Evolutionary conservation across 2,888 invertebrate genomes (phyloP).

Genomic region (Acronicta leporina): DNA sequence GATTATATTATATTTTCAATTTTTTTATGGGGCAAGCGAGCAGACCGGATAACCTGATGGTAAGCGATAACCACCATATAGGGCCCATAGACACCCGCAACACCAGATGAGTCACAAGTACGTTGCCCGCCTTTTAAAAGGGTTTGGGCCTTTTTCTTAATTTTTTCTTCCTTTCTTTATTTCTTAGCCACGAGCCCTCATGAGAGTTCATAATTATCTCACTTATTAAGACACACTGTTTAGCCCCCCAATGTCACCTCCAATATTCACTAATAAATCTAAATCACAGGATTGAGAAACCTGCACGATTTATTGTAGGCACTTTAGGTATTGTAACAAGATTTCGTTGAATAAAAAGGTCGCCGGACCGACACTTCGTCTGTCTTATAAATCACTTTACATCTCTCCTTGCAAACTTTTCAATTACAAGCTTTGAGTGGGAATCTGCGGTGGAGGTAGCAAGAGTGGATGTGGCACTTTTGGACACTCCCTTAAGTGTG

Average conservation of each 20-base stretch:
- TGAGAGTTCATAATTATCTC: no score
- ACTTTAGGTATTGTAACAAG: slow-evolving; percentile 49
- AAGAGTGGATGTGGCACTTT: slow-evolving; percentile 55
- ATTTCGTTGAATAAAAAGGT: slow-evolving; percentile 74
- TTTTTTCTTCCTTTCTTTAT: no score
- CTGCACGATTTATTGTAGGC: slow-evolving; percentile 25
- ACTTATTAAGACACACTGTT: no score
- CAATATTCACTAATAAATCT: neutral
- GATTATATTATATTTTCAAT: neutral
- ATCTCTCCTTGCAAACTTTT: slow-evolving; percentile 85
- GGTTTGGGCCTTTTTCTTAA: no score
- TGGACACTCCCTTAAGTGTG: neutral
- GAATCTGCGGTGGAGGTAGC: slow-evolving; percentile 52
- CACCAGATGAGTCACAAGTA: no score
- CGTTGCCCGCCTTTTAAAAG: no score
- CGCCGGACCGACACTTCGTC: slow-evolving; percentile 76
- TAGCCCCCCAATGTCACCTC: neutral
- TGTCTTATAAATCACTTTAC: slow-evolving; percentile 87
- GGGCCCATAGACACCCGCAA: no score
- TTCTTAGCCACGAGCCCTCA: no score
- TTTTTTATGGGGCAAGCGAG: no score
- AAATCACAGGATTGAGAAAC: slow-evolving; percentile 25
- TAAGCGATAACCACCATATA: no score
- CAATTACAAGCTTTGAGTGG: slow-evolving; percentile 83
- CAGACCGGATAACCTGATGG: no score